Conservation (phyloP, 2,797 vertebrate genomes). For the Menidia menidia region DNA sequence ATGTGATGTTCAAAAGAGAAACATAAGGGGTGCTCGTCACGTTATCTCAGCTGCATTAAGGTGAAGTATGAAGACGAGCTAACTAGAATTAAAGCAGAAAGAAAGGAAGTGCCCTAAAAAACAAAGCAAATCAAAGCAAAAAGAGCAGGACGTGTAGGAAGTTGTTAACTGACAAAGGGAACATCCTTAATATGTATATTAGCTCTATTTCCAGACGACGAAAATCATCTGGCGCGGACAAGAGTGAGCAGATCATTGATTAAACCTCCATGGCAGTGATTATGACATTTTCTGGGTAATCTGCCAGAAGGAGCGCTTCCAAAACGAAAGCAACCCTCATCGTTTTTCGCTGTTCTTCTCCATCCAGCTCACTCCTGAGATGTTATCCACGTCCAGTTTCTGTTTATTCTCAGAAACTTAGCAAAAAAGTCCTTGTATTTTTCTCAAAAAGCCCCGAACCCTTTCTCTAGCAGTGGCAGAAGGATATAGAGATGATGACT, state of each 20-base stretch:
- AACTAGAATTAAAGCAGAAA: no score
- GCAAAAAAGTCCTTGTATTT: no score
- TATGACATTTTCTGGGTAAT: background rate
- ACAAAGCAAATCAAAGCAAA: no score
- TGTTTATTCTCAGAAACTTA: background rate
- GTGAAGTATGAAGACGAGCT: no score
- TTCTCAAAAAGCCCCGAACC: no score
- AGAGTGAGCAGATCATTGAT: slow-evolving; percentile 1
- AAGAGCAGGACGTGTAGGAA: no score
- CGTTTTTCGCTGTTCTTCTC: slow-evolving; percentile 5
- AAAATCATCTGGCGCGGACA: slow-evolving; percentile 2
- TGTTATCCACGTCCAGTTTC: background rate
- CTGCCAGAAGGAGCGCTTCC: slow-evolving; percentile 14
- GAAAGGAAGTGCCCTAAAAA: no score
- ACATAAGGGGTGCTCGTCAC: background rate
- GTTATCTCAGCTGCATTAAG: background rate
- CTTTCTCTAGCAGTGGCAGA: slow-evolving; percentile 33
- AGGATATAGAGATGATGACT: slow-evolving; percentile 19
- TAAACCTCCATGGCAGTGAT: slow-evolving; percentile 27
- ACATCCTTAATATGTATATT: background rate
- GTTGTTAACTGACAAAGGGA: no score
- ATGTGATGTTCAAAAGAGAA: background rate
- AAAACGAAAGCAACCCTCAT: background rate
- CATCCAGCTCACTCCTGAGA: background rate
- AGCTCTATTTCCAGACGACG: background rate